Base-by-base conservation (phyloP, 2,113 vertebrate genomes). In the Cromileptes altivelis region DNA sequence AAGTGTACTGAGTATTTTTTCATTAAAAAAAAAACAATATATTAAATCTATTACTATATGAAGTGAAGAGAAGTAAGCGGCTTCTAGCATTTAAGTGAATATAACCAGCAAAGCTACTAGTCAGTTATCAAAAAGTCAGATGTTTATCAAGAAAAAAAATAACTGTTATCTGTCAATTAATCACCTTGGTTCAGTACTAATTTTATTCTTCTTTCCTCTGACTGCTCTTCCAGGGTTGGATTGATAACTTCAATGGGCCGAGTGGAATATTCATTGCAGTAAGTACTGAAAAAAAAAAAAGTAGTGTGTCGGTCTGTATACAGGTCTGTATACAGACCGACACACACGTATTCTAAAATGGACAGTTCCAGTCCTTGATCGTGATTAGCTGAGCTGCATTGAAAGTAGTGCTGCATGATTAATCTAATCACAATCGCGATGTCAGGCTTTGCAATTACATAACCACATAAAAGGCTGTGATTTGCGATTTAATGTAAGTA, bases 251-350 rank as follows among this genome's bases (percentile, higher is more conserved):
- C 93, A 98, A 99, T 83, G 98, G 98, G 89, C 98, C 98, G 18
- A 99, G 98, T 95, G 98, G 98, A 91, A 95, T 99, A 85, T 97
- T 99, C 88, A 99, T 99, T 90, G 98, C 98, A 73, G 98, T 99
- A 92, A 98, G 97, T 97, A 30, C 6, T 6, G 14, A 57, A 1
- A 45, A 21, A 0, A 60, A 9, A 45, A 9, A 45, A 9, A 0
- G 2, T 42, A 4, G 30, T 30, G 8, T 21, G 2, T 23, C 10
- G 3, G 23, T 56, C 57, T 33, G 21, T 47, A n/a, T 60, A 6
- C 21, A 55, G 6, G 23, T 55, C 57, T 33, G 19, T 47, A n/a
- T 60, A 6, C 21, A 55, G 8, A 27, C 27, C 27, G 27, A 27
- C 27, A 27, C 27, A 27, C 27, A 27, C 27, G 27, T 53, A 15